phyloP scores from a whole-genome alignment of 2,113 vertebrate species.

The Eptesicus fuscus region DNA sequence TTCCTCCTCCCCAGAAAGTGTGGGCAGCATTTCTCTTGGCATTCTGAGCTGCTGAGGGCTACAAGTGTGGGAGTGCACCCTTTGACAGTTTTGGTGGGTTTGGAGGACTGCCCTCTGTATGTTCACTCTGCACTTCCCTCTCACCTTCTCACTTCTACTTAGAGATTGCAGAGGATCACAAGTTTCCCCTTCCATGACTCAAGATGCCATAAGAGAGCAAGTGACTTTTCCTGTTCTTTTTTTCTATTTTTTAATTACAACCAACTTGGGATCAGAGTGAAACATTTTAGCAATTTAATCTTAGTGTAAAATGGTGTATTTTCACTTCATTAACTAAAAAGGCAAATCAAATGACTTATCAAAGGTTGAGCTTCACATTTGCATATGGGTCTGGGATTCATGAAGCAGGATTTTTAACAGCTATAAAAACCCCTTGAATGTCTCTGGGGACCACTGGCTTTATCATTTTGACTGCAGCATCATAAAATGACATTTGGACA shows the following conservation, averaged over 20 bases:
- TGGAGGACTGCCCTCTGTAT: background rate
- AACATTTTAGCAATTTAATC: constrained; percentile 72
- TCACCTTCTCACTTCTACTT: background rate
- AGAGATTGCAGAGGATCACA: background rate
- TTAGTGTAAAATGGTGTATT: constrained; percentile 66
- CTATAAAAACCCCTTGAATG: constrained; percentile 56
- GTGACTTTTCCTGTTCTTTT: constrained; percentile 35
- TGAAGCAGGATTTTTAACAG: constrained; percentile 58
- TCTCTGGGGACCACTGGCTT: constrained; percentile 29
- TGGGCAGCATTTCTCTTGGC: background rate
- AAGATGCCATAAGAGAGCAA: constrained; percentile 38
- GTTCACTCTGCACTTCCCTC: background rate
- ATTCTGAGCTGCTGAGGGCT: background rate
- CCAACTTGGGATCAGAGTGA: constrained; percentile 47
- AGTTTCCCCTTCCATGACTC: background rate
- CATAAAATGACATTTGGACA: constrained; percentile 57
- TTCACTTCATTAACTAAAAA: constrained; percentile 70
- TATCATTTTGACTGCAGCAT: constrained; percentile 37
- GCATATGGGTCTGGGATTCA: constrained; percentile 57
- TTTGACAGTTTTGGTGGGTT: background rate
- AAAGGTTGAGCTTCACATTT: constrained; percentile 69
- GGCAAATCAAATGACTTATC: constrained; percentile 66
- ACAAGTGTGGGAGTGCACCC: background rate
- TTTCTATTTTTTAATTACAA: constrained; percentile 69
- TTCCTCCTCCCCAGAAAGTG: background rate